Conservation (phyloP, 2,113 vertebrate species). For the Todiramphus saurophagus region DNA sequence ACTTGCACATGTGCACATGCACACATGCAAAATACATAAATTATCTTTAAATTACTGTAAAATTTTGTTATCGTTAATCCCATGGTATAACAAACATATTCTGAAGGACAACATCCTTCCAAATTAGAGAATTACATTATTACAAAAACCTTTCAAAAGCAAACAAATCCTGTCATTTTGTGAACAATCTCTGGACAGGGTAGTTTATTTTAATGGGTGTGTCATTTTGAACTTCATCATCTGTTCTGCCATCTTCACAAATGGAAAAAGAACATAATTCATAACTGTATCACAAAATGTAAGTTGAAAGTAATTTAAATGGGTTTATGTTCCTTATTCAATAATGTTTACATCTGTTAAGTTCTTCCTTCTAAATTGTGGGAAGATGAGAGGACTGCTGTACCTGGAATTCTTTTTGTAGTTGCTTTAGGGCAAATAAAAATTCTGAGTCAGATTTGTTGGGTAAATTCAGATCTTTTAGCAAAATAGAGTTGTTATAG, state of each 20-base stretch:
- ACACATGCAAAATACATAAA: background rate
- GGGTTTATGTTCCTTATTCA: background rate
- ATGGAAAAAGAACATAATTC: background rate
- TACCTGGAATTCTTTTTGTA: background rate
- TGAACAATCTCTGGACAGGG: background rate
- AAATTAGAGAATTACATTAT: background rate
- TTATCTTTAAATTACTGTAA: background rate
- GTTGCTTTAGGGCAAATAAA: background rate
- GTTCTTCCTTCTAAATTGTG: background rate
- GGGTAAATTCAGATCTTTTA: background rate
- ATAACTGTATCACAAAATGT: background rate
- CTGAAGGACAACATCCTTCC: background rate
- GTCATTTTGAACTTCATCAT: constrained; percentile 23
- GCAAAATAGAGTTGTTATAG: background rate
- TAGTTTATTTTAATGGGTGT: background rate
- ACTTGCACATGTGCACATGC: background rate
- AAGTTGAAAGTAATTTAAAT: constrained; percentile 37
- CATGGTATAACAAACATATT: background rate
- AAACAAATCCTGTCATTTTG: background rate
- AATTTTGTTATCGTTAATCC: background rate
- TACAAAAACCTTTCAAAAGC: background rate
- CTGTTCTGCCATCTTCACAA: background rate
- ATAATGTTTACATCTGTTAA: background rate
- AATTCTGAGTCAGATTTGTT: background rate
- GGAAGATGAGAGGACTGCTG: background rate